These are phyloP conservation scores for Holothuria scabra DNA, from an alignment of 53 echinoderm and acorn worm species.

Conservation along the genomic window DNA sequence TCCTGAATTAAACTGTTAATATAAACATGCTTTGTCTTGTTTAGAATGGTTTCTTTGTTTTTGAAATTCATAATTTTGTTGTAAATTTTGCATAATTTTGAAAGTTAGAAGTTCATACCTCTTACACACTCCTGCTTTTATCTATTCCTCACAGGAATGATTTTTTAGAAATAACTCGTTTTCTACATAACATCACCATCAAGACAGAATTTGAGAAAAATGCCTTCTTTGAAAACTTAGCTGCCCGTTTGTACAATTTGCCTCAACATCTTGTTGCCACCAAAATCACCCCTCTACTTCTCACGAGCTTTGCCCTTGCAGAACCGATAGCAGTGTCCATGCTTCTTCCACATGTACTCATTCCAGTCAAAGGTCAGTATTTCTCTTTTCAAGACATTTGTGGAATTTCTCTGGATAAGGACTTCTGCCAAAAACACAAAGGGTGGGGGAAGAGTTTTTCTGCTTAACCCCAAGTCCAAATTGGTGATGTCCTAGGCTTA, in stretches of 20 bases:
- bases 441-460: too few species aligned
- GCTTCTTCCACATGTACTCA: constrained; percentile 86
- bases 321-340: constrained; percentile 79
- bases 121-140: too few species aligned
- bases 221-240: constrained; percentile 92
- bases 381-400: not conserved
- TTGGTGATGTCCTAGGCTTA: too few species aligned
- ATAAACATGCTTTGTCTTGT: too few species aligned
- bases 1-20: too few species aligned
- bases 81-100: too few species aligned
- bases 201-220: constrained; percentile 92
- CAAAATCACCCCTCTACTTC: constrained; percentile 74
- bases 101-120: too few species aligned
- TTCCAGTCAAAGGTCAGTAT: constrained; percentile 75
- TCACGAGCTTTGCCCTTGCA: constrained; percentile 93
- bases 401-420: too few species aligned
- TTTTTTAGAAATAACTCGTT: constrained; percentile 93
- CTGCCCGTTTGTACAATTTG: constrained; percentile 75
- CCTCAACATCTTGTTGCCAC: constrained; percentile 82
- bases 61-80: too few species aligned
- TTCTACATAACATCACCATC: constrained; percentile 86
- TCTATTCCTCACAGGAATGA: constrained; percentile 69
- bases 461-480: too few species aligned
- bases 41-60: too few species aligned
- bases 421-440: too few species aligned